These are phyloP conservation scores for Onychomys torridus DNA, from an alignment of 2,797 vertebrate species.

Conservation along the genomic window DNA sequence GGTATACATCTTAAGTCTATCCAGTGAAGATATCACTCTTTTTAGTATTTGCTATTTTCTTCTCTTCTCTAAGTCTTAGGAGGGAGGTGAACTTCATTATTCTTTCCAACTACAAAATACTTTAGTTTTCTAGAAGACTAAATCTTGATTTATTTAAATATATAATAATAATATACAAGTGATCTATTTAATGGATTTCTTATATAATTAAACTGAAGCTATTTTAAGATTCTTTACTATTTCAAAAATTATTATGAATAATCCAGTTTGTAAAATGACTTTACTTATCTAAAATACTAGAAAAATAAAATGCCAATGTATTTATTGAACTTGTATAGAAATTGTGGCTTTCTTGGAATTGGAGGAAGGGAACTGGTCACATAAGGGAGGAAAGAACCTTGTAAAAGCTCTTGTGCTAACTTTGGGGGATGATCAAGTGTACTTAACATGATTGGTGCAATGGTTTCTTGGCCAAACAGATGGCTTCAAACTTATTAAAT, in stretches of 20 bases:
- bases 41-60: background rate
- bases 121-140: background rate
- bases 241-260: background rate
- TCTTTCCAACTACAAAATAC: background rate
- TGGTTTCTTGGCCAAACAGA: background rate
- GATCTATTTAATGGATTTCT: background rate
- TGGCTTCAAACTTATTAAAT: background rate
- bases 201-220: background rate
- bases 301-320: background rate
- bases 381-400: background rate
- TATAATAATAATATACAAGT: background rate
- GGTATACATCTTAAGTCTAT: too few species aligned
- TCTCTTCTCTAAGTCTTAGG: background rate
- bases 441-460: background rate
- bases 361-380: background rate
- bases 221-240: background rate
- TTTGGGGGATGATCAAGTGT: background rate
- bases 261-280: background rate
- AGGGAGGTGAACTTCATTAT: background rate
- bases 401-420: background rate
- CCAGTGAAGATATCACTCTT: background rate
- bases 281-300: background rate
- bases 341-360: background rate
- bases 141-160: background rate
- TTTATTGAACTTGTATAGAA: background rate